Conservation (phyloP, 1,140 invertebrate species). For the Drosophila takahashii region DNA sequence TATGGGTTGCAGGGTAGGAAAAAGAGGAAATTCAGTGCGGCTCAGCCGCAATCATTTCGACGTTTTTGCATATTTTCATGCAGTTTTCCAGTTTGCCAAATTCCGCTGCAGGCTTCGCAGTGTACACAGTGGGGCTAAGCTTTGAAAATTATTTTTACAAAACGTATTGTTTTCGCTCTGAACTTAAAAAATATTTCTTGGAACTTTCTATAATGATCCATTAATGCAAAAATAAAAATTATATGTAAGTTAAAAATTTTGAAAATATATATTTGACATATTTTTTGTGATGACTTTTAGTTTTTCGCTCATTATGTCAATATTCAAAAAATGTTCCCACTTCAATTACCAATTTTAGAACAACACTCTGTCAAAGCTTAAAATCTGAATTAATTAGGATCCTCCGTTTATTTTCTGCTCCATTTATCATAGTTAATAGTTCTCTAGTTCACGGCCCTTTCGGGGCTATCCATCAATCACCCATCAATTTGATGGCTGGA, state of each 20-base stretch:
- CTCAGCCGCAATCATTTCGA: constrained; percentile 77
- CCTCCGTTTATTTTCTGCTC: background rate
- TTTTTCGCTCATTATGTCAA: background rate
- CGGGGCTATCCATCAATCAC: constrained; percentile 32
- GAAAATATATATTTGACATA: too few species aligned
- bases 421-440: constrained; percentile 21
- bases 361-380: constrained; percentile 2
- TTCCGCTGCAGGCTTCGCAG: constrained; percentile 53
- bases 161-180: too few species aligned
- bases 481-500: constrained; percentile 1
- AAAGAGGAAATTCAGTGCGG: constrained; percentile 49
- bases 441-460: constrained; percentile 17
- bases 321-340: background rate
- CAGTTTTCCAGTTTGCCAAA: constrained; percentile 77
- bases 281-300: too few species aligned
- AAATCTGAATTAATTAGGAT: constrained; percentile 13
- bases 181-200: too few species aligned
- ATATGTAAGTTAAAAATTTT: too few species aligned
- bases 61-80: constrained; percentile 81
- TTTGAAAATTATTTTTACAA: too few species aligned
- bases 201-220: too few species aligned
- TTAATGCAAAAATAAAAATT: too few species aligned
- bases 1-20: constrained; percentile 5
- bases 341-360: background rate
- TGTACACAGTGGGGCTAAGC: constrained; percentile 43